Evolutionary conservation across 2,113 vertebrate species (phyloP).

Genomic region (Tichodroma muraria): DNA sequence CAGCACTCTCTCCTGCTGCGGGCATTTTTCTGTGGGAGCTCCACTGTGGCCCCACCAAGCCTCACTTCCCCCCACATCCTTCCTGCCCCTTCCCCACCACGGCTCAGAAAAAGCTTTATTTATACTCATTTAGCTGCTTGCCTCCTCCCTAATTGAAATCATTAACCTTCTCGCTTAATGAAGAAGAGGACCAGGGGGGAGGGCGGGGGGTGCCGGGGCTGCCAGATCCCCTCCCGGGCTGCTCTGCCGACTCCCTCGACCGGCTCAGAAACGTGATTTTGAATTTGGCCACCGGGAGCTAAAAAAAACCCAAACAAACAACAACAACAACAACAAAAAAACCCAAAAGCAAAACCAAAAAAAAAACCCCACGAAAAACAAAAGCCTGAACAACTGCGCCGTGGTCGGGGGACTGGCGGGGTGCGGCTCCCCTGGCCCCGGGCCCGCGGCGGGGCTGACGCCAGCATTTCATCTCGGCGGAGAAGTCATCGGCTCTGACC

Average conservation of each 20-base stretch:
- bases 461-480: constrained; percentile 78
- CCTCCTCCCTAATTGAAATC: constrained; percentile 61
- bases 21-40: neutral
- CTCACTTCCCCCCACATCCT: neutral
- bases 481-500: constrained; percentile 80
- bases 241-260: neutral
- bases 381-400: neutral
- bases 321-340: no score
- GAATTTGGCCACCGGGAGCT: constrained; percentile 35
- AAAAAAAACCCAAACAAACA: no score
- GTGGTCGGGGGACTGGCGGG: constrained; percentile 34
- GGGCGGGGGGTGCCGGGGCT: neutral
- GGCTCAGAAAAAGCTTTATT: constrained; percentile 34
- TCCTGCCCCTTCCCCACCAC: neutral
- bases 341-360: no score
- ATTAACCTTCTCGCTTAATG: constrained; percentile 66
- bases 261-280: neutral
- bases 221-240: neutral
- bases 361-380: neutral
- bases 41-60: neutral
- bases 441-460: constrained; percentile 62
- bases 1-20: neutral
- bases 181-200: constrained; percentile 13
- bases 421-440: constrained; percentile 56
- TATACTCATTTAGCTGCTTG: constrained; percentile 51